These are phyloP conservation scores for Pseudorectes ferrugineus DNA, from an alignment of 2,113 vertebrate genomes.

Conservation along the genomic window DNA sequence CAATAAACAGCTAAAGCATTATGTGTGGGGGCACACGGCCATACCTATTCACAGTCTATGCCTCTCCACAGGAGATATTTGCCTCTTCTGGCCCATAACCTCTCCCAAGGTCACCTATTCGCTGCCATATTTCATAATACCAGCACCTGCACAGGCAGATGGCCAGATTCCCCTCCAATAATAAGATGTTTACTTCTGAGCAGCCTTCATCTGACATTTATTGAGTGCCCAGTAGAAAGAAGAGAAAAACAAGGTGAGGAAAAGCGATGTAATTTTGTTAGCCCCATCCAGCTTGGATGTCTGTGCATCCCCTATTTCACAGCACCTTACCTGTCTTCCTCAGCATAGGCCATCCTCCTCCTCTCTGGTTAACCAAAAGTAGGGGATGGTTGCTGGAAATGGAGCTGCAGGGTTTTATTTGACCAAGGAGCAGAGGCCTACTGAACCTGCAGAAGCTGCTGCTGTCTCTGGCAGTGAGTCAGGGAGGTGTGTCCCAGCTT, in stretches of 20 bases:
- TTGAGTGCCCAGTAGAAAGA: constrained; percentile 33
- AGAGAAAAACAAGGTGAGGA: constrained; percentile 11
- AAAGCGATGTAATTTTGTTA: neutral
- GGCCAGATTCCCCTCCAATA: constrained; percentile 14
- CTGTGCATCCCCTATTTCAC: neutral
- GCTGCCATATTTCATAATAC: constrained; percentile 15
- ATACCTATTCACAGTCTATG: neutral
- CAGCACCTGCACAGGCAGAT: constrained; percentile 48
- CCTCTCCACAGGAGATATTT: neutral
- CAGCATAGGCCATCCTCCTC: constrained; percentile 56
- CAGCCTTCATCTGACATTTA: constrained; percentile 48
- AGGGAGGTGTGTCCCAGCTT: constrained; percentile 3
- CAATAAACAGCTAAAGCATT: neutral
- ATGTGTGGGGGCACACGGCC: accelerated
- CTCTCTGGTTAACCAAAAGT: neutral
- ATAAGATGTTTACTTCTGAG: constrained; percentile 36
- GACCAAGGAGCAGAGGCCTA: neutral
- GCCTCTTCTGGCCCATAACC: neutral
- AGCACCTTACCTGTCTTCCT: constrained; percentile 54
- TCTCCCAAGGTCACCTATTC: constrained; percentile 49
- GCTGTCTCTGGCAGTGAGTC: neutral
- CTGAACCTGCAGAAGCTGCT: neutral
- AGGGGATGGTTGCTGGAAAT: constrained; percentile 15
- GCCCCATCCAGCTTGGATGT: neutral
- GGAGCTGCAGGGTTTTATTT: neutral